These are phyloP conservation scores for Scyliorhinus canicula DNA, from an alignment of 2,797 vertebrate genomes.

Conservation along the genomic window DNA sequence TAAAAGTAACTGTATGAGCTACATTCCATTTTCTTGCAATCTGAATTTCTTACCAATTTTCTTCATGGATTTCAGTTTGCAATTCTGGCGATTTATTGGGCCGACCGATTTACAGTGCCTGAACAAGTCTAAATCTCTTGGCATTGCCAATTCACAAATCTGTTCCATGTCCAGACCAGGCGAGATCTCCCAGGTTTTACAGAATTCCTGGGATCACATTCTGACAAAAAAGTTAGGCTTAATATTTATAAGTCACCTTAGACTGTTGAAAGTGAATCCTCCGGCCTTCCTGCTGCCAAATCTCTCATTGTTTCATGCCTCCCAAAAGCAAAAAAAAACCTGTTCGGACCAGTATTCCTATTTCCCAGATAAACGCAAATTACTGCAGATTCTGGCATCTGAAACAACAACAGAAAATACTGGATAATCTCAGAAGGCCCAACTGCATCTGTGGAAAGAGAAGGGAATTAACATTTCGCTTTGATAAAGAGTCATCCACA, in stretches of 20 bases:
- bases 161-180: not conserved
- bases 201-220: not conserved
- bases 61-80: not conserved
- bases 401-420: too few species aligned
- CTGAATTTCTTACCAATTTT: not conserved
- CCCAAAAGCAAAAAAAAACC: too few species aligned
- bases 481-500: too few species aligned
- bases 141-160: not conserved
- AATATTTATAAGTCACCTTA: not conserved
- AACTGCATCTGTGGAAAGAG: too few species aligned
- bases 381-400: too few species aligned
- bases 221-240: not conserved
- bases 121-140: not conserved
- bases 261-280: not conserved
- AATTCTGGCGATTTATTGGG: not conserved
- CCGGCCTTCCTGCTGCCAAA: not conserved
- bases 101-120: not conserved
- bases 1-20: not conserved
- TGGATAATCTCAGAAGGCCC: too few species aligned
- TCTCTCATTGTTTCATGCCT: not conserved
- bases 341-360: too few species aligned
- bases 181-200: not conserved
- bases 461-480: too few species aligned
- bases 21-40: not conserved
- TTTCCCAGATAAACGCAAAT: too few species aligned